phyloP scores from a whole-genome alignment of 2,113 vertebrate genomes.

The Ornithorhynchus anatinus region DNA sequence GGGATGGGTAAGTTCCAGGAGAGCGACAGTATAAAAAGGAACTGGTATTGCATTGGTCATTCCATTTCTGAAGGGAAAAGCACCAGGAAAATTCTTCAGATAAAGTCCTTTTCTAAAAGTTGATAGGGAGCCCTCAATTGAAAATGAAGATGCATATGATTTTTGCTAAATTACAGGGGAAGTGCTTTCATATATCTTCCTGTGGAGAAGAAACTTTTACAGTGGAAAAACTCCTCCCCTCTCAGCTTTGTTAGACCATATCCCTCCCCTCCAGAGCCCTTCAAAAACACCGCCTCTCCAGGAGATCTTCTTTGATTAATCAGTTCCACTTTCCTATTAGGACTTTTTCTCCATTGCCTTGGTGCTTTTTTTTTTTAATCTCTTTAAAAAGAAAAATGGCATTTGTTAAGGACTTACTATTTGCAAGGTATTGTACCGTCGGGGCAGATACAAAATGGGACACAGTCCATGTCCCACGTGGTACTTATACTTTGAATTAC shows the following conservation, averaged over 20 bases:
- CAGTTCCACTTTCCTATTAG: not conserved
- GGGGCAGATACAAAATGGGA: too few relatives aligned
- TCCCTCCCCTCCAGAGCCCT: not conserved
- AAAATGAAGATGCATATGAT: not conserved
- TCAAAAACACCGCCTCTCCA: not conserved
- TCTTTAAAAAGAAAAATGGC: too few relatives aligned
- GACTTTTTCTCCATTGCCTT: not conserved
- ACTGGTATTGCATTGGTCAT: too few relatives aligned
- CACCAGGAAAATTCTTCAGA: not conserved
- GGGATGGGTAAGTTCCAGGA: not conserved
- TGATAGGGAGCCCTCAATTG: not conserved
- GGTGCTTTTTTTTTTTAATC: not conserved
- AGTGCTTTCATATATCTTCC: slow-evolving; percentile 1
- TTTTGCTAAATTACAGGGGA: slow-evolving; percentile 3
- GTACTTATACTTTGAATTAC: too few relatives aligned
- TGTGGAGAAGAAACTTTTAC: not conserved
- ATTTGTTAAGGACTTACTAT: not conserved
- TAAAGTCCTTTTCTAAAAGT: slow-evolving; percentile 11
- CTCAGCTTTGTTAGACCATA: too few relatives aligned
- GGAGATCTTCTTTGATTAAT: not conserved
- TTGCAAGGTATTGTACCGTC: too few relatives aligned
- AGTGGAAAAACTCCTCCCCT: not conserved
- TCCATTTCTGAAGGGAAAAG: not conserved
- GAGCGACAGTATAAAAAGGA: too few relatives aligned
- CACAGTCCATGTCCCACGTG: too few relatives aligned